Evolutionary conservation across 2,888 invertebrate species (phyloP), one percentile per base, ranked within the genome.

Genomic region (Sarcophaga variegata): DNA sequence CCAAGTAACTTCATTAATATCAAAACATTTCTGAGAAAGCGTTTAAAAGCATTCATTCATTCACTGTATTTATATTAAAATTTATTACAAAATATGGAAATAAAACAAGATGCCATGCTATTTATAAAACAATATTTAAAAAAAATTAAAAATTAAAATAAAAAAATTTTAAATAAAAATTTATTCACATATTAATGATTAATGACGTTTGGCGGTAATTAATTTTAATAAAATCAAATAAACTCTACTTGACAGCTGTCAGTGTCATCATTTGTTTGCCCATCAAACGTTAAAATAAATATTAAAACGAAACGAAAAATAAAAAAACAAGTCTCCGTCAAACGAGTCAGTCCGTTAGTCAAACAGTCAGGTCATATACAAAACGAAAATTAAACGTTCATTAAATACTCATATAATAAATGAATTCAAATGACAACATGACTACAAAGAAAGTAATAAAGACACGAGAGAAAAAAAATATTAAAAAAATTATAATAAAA

Each of bases 201-300:
- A 91, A 91, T 91, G 91, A 89, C 88, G 86, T 87, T 90, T 89
- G 89, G 89, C 88, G 89, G 90, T 90, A 91, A 92, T 91, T 92
- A 92, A 92, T 92, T 92, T 91, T 92, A 91, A 92, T 92, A 91
- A 92, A 92, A 92, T 92, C 92, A 91, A 91, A 92, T 92, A 92
- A 92, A 91, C 91, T 90, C 89, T 89, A 89, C 90, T 89, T 89
- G 89, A 88, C 89, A 89, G 89, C 89, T 89, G 89, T 89, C 89
- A 89, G 88, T 89, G 88, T 88, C 88, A 88, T 88, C 88, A 89
- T 88, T 88, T 88, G 88, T 88, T 88, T 88, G 80, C 77, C 82
- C 85, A 85, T 84, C 82, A 77, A 87, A 88, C 83, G 83, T 81
- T 78, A 49, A 75, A 88, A 37, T 37, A 37, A 37, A 37, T 37